A percentile compares a stretch with the other conserved stretches of the same genome.
Evolutionary conservation across 2,113 vertebrate genomes (phyloP).

Genomic region (Gymnobelideus leadbeateri): DNA sequence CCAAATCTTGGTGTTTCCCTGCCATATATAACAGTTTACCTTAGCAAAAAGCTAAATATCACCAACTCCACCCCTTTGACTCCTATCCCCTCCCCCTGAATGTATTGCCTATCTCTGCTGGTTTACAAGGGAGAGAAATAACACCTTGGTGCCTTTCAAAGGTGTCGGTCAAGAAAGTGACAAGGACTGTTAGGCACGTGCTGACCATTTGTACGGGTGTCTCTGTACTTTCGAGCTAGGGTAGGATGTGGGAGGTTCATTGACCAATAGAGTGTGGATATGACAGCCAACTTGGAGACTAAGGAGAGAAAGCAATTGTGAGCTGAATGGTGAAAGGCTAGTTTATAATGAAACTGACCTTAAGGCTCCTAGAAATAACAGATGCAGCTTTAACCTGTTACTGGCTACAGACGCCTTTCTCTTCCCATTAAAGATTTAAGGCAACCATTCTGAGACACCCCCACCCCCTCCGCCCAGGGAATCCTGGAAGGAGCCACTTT

Average conservation of each 20-base stretch:
- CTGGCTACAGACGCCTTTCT: background rate
- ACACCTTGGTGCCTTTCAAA: constrained; percentile 36
- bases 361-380: background rate
- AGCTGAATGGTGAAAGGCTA: background rate
- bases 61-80: background rate
- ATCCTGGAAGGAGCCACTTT: background rate
- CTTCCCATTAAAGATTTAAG: background rate
- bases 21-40: constrained; percentile 43
- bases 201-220: background rate
- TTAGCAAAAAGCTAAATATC: constrained; percentile 24
- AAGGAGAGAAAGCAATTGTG: background rate
- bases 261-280: background rate
- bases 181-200: background rate
- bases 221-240: background rate
- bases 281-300: background rate
- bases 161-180: constrained; percentile 13
- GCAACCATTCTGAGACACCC: background rate
- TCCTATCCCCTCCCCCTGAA: background rate
- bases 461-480: background rate
- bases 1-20: background rate
- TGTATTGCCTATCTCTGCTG: background rate
- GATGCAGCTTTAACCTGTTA: background rate
- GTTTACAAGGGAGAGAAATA: constrained; percentile 43
- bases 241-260: background rate
- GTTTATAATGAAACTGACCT: background rate